These are phyloP conservation scores for Melanerpes aurifrons DNA, from an alignment of 2,113 vertebrate species.

Conservation along the genomic window DNA sequence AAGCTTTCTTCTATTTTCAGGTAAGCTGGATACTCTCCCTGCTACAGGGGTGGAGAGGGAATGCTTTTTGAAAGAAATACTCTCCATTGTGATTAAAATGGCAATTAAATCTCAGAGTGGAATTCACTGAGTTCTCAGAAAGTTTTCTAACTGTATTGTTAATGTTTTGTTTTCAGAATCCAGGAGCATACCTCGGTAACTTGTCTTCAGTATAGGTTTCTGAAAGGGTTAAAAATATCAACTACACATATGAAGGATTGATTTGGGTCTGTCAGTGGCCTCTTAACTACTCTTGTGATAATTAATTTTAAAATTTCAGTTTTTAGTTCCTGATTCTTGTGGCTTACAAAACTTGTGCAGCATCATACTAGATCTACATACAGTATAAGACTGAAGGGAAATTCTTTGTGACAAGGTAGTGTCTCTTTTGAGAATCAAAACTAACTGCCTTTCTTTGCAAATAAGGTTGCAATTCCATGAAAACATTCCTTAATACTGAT, in stretches of 20 bases:
- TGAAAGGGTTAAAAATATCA: not conserved
- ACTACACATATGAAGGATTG: not conserved
- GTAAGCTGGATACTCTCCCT: slow-evolving; percentile 70
- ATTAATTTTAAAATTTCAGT: not conserved
- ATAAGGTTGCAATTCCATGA: not conserved
- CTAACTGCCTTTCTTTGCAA: not conserved
- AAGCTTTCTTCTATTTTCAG: slow-evolving; percentile 98
- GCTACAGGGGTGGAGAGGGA: not conserved
- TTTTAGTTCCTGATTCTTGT: not conserved
- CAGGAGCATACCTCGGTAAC: not conserved
- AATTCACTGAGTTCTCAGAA: not conserved
- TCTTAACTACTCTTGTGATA: not conserved
- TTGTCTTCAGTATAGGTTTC: not conserved
- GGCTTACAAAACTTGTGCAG: not conserved
- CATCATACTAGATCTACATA: not conserved
- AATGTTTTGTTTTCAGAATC: not conserved
- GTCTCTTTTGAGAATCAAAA: not conserved
- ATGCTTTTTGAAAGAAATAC: not conserved
- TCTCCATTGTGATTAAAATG: not conserved
- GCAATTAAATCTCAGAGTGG: not conserved
- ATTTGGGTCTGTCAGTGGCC: not conserved
- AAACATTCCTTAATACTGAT: not conserved
- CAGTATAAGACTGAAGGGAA: not conserved
- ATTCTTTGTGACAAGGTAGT: not conserved
- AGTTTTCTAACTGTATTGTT: not conserved